phyloP scores from a whole-genome alignment of 1,140 invertebrate genomes.

The Drosophila trapezifrons region DNA sequence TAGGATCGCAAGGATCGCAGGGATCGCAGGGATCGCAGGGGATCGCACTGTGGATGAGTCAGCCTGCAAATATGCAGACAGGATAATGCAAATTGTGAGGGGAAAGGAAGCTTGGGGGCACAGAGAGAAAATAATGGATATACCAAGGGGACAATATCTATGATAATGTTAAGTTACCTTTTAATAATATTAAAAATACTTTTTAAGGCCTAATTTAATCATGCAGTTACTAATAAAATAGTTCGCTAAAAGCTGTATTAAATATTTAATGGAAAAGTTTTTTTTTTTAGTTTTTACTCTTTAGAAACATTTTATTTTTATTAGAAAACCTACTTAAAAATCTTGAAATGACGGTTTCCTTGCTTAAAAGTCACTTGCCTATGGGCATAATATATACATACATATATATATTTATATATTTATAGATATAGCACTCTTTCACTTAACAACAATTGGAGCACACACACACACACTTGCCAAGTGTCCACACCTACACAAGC shows the following conservation, averaged over 20 bases:
- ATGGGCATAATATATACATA: neutral
- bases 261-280: too few relatives aligned
- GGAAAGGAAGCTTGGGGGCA: neutral
- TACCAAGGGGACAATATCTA: too few relatives aligned
- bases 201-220: neutral
- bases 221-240: neutral
- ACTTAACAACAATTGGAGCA: constrained; percentile 72
- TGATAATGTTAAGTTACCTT: too few relatives aligned
- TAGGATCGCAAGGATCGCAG: constrained; percentile 12
- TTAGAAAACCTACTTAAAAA: neutral
- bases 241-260: neutral
- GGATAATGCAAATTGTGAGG: constrained; percentile 8
- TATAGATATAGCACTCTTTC: constrained; percentile 38
- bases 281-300: neutral
- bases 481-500: constrained; percentile 49
- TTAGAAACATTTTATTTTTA: neutral
- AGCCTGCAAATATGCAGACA: constrained; percentile 34
- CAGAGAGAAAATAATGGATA: neutral
- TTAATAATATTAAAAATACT: too few relatives aligned
- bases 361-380: neutral
- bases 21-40: constrained; percentile 6
- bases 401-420: neutral
- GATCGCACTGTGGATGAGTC: constrained; percentile 27
- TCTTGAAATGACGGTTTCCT: neutral
- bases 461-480: constrained; percentile 37